Evolutionary conservation across 2,888 invertebrate genomes (phyloP).

Genomic region (Synanthedon myopaeformis): DNA sequence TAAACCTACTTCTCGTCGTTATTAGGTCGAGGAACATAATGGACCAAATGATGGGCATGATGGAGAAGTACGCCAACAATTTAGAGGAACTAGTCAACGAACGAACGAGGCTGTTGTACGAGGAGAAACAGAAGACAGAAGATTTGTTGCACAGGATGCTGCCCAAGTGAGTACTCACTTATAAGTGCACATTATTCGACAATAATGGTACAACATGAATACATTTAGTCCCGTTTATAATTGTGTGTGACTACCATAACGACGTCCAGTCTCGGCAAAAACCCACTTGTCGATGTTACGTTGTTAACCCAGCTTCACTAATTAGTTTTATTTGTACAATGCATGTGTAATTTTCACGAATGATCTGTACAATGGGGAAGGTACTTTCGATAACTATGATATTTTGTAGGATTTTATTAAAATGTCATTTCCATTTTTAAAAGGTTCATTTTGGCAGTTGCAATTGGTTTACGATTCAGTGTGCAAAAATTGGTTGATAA

Average conservation of each 20-base stretch:
- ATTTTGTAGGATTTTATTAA: too few relatives aligned
- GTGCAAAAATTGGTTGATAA: too few relatives aligned
- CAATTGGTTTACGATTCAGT: too few relatives aligned
- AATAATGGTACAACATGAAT: slow-evolving; percentile 16
- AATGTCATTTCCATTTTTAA: too few relatives aligned
- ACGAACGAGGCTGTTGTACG: slow-evolving; percentile 87
- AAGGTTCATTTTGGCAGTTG: too few relatives aligned
- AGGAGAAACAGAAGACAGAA: slow-evolving; percentile 93
- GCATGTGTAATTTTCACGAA: slow-evolving; percentile 29
- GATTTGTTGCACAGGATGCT: slow-evolving; percentile 94
- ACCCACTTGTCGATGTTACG: background rate
- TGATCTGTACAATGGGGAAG: slow-evolving; percentile 19
- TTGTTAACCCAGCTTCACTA: slow-evolving; percentile 15
- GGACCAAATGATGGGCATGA: slow-evolving; percentile 98
- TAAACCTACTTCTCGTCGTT: slow-evolving; percentile 10
- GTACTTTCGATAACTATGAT: background rate
- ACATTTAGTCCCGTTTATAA: slow-evolving; percentile 10
- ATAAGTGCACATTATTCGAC: background rate
- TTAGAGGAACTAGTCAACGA: slow-evolving; percentile 94
- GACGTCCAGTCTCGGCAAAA: background rate
- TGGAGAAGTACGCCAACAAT: slow-evolving; percentile 96
- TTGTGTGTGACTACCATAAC: slow-evolving; percentile 7
- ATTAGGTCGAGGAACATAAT: slow-evolving; percentile 86
- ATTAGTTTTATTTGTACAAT: slow-evolving; percentile 19
- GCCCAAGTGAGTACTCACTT: slow-evolving; percentile 76